Base-by-base conservation (phyloP, 2,888 invertebrate genomes). In the Sclerodermus sp. region DNA sequence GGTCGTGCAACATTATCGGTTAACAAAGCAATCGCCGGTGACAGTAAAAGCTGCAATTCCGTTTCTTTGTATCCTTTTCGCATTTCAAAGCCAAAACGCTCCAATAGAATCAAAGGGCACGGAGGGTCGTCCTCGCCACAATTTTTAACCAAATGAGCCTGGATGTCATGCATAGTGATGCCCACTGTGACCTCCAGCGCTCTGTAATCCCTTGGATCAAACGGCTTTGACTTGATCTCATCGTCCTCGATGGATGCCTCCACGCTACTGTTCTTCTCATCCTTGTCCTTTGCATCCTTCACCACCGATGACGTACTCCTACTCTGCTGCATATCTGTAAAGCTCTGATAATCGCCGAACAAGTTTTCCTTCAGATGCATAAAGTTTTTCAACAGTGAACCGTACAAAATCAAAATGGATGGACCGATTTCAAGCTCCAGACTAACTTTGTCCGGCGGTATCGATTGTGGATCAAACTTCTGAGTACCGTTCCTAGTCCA, bases 21-120 rank as follows among this genome's bases (percentile, higher is more conserved):
- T 1, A 90, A 85, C 6, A 93, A 82, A 58, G 96, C 81, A 66
- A 94, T 89, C 1, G 93, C 88, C 0, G 97, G 97, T 62, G 95
- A 95, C 0, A 93, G 80, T 4, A 93, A 77, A 0, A 98, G 82
- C 75, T 99, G 98, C 6, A 99, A 81, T 67, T 91, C 89, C 0
- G 96, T 97, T 78, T 97, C 96, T 53, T 86, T 85, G 76, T 90
- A 97, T 15, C 87, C 85, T 77, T 98, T 99, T 74, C 93, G 92
- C 92, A 99, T 91, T 83, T 99, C 99, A 77, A 99, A 96, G 1
- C 94, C 95, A 60, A 99, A 87, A 57, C 96, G 84, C 79, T 97
- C 96, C 39, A 94, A 85, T 15, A 93, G 78, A 53, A 94, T 85
- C 5, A 92, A 88, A 0, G 95, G 97, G 76, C 96, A 96, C 0